Evolutionary conservation across 2,113 vertebrate species (phyloP).

Genomic region (Nipponia nippon): DNA sequence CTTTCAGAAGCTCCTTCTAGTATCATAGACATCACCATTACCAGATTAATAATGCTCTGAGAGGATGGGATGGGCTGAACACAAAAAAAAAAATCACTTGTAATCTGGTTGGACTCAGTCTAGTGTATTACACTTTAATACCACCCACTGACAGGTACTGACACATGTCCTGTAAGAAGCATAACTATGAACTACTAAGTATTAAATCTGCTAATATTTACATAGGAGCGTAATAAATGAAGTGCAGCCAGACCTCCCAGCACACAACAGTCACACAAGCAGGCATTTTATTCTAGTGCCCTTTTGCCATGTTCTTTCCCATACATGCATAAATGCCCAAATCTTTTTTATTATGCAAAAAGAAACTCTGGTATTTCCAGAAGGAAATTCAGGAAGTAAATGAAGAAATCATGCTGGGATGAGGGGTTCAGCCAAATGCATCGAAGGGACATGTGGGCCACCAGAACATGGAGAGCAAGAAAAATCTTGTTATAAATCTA

Average conservation of each 20-base stretch:
- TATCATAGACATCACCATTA: not conserved
- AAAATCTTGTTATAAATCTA: not conserved
- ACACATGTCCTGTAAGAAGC: not conserved
- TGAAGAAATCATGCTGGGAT: not conserved
- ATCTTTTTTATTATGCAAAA: not conserved
- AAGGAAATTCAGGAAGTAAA: not conserved
- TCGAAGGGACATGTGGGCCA: not conserved
- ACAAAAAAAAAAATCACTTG: not conserved
- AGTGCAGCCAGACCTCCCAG: not conserved
- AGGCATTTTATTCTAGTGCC: not conserved
- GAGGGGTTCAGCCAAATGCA: not conserved
- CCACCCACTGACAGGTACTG: not conserved
- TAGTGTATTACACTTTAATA: not conserved
- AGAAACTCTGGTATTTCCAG: not conserved
- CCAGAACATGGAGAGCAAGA: not conserved
- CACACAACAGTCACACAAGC: not conserved
- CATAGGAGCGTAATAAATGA: not conserved
- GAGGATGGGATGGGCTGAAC: not conserved
- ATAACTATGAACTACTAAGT: not conserved
- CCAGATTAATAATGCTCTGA: not conserved
- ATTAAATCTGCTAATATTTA: not conserved
- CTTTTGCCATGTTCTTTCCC: not conserved
- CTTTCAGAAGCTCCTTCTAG: not conserved
- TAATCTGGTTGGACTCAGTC: not conserved
- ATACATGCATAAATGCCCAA: not conserved